Base-by-base conservation (phyloP, 2,888 invertebrate genomes). In the Tachina grossa region DNA sequence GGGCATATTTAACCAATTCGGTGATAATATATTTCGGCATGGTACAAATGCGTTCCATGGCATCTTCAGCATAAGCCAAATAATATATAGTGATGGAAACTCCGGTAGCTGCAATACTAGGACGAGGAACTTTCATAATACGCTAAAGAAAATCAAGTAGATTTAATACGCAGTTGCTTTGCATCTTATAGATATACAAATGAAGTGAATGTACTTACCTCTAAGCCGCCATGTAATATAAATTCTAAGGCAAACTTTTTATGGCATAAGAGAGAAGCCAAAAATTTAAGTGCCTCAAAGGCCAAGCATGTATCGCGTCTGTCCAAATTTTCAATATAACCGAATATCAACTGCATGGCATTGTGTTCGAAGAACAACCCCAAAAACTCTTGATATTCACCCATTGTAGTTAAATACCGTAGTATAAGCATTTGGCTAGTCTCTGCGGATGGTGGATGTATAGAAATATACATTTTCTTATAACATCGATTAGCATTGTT, bases 221-320 rank as follows among this genome's bases (percentile, higher is more conserved):
- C 96, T 61, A 99, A 92, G 0, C 99, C 99, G 43, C 96, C 96
- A 91, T 95, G 95, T 81, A 96, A 95, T 69, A 99, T 96, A 92
- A 99, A 99, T 92, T 99, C 99, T 45, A 99, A 95, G 0, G 98
- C 97, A 93, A 99, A 99, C 93, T 99, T 99, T 93, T 99, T 99
- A 93, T 99, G 99, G 91, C 99, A 99, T 14, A 99, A 94, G 85
- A 99, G 93, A 0, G 98, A 97, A 0, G 98, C 97, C 22, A 99
- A 94, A 93, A 98, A 99, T 93, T 98, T 98, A 8, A 99, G 94
- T 0, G 98, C 98, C 92, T 99, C 99, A 93, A 99, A 99, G 0
- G 98, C 98, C 14, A 99, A 94, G 45, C 99, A 94, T 1, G 98
- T 97, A 93, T 99, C 98, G 75, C 95, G 95, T 0, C 97, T 97